These are phyloP conservation scores for Keiferia lycopersicella DNA, from an alignment of 2,888 invertebrate species.

Conservation along the genomic window DNA sequence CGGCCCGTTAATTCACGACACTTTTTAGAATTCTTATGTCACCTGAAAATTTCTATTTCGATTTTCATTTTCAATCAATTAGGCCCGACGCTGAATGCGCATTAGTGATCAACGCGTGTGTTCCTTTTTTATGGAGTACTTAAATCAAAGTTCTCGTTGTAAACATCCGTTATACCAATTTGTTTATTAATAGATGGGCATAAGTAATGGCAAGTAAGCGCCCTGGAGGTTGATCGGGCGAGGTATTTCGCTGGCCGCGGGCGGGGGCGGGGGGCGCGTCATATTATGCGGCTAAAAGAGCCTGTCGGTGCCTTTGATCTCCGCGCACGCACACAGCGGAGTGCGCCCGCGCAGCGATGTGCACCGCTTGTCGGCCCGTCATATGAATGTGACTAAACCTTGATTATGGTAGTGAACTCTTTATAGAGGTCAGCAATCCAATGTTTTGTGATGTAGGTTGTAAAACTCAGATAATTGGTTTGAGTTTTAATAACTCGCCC, in stretches of 20 bases:
- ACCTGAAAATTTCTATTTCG: background rate
- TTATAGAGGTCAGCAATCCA: constrained; percentile 71
- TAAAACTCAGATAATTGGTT: constrained; percentile 53
- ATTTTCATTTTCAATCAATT: background rate
- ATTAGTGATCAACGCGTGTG: constrained; percentile 24
- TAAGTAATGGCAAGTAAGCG: constrained; percentile 79
- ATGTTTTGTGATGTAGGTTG: constrained; percentile 54
- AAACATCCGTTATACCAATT: constrained; percentile 74
- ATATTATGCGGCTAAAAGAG: constrained; percentile 82
- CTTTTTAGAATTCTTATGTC: background rate
- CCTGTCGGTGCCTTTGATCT: constrained; percentile 81
- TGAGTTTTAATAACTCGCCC: constrained; percentile 24
- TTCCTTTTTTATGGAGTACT: constrained; percentile 19
- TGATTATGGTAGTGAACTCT: constrained; percentile 78
- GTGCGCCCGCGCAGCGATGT: constrained; percentile 51
- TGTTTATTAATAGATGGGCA: constrained; percentile 78
- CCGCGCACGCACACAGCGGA: constrained; percentile 49
- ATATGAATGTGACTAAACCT: constrained; percentile 81
- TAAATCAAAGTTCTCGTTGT: constrained; percentile 53
- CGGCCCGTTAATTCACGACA: background rate
- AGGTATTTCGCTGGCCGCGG: constrained; percentile 70
- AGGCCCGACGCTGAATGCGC: background rate
- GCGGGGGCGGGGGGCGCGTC: constrained; percentile 73
- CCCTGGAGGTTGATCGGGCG: constrained; percentile 62
- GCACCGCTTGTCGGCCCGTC: constrained; percentile 77